Evolutionary conservation across 2,888 invertebrate species (phyloP).

Genomic region (Matsumyia berberina): DNA sequence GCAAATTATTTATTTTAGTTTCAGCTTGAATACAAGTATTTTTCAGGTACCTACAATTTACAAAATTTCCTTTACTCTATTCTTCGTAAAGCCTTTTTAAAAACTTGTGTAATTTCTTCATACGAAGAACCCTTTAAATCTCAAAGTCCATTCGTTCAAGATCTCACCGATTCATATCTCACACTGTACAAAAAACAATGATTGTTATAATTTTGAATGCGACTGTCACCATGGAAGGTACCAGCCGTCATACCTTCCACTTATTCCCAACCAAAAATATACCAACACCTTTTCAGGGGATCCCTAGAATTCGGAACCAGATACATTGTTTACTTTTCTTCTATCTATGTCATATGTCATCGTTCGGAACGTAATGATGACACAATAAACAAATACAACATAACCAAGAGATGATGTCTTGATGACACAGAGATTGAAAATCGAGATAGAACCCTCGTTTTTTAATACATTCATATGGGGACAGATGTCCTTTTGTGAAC

Average conservation of each 20-base stretch:
- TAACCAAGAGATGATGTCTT: constrained; percentile 23
- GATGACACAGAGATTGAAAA: constrained; percentile 31
- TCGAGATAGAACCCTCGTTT: constrained; percentile 45
- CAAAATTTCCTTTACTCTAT: no score
- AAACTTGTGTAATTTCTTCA: background rate
- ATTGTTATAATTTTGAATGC: background rate
- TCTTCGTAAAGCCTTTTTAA: no score
- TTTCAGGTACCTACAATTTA: no score
- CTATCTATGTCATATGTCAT: constrained; percentile 13
- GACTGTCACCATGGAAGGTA: constrained; percentile 4
- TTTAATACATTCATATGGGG: constrained; percentile 23
- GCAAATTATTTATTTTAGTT: no score
- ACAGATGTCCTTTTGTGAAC: constrained; percentile 46
- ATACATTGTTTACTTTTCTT: constrained; percentile 24
- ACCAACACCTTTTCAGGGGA: constrained; percentile 9
- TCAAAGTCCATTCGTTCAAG: background rate
- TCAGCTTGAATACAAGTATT: no score
- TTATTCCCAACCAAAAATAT: background rate
- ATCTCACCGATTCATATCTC: background rate
- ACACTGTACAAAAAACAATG: background rate
- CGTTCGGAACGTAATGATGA: constrained; percentile 11
- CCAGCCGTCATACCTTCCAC: constrained; percentile 5
- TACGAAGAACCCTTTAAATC: background rate
- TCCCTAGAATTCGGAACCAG: constrained; percentile 7
- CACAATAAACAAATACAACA: constrained; percentile 28